These are phyloP conservation scores for Rhagium mordax DNA, from an alignment of 2,888 invertebrate species.

Conservation along the genomic window DNA sequence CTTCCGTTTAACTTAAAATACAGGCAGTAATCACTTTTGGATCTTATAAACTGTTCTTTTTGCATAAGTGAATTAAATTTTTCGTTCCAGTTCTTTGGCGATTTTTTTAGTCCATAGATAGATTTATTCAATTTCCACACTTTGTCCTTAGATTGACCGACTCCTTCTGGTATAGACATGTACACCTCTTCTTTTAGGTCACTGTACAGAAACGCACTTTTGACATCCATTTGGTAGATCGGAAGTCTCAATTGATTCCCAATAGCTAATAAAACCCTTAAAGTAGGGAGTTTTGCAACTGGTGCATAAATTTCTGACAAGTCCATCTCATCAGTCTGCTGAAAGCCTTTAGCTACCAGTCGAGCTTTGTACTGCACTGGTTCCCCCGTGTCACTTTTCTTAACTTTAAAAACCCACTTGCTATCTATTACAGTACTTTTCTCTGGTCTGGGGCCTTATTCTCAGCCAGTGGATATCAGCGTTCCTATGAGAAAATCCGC, in stretches of 20 bases:
- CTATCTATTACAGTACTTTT: conserved; percentile 11
- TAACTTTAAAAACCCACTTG: conserved; percentile 37
- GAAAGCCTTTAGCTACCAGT: conserved; percentile 28
- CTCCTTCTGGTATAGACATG: too few species aligned
- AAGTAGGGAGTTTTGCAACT: conserved; percentile 28
- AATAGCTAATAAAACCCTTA: conserved; percentile 31
- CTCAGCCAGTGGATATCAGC: too few species aligned
- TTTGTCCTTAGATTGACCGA: too few species aligned
- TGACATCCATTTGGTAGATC: conserved; percentile 31
- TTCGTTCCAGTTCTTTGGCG: too few species aligned
- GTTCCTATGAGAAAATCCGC: too few species aligned
- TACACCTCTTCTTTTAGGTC: background rate
- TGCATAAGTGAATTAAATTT: too few species aligned
- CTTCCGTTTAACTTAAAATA: too few species aligned
- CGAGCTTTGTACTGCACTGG: conserved; percentile 33
- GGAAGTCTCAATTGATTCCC: background rate
- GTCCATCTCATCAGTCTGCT: conserved; percentile 29
- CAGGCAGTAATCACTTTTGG: background rate
- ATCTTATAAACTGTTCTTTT: background rate
- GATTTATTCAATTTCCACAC: too few species aligned
- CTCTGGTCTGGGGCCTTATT: too few species aligned
- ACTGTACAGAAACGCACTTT: conserved; percentile 15
- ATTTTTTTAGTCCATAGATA: too few species aligned
- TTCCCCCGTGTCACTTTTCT: conserved; percentile 21
- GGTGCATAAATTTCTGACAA: conserved; percentile 35